Percentiles rank a stretch among this genome's conserved stretches.
Evolutionary conservation across 2,888 invertebrate genomes (phyloP).

Genomic region (Xylophagus ater): DNA sequence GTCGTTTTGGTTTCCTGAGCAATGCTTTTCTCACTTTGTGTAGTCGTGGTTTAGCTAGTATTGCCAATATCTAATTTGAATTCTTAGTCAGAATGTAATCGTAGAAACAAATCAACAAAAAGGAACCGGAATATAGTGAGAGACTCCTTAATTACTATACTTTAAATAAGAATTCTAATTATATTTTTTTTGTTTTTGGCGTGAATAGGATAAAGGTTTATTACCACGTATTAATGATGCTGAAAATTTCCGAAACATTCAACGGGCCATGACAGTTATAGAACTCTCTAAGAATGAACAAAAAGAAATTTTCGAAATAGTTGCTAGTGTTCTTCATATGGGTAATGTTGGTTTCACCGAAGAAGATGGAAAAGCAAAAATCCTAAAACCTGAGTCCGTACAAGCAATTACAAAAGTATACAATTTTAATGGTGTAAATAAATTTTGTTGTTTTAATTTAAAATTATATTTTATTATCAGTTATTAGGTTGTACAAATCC

Average conservation of each 20-base stretch:
- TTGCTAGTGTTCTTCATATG: constrained; percentile 75
- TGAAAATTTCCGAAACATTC: constrained; percentile 55
- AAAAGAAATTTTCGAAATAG: constrained; percentile 63
- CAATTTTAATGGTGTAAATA: background rate
- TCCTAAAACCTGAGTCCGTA: constrained; percentile 53
- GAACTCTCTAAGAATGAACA: constrained; percentile 64
- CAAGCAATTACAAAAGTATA: constrained; percentile 57
- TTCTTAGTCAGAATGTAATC: too few species aligned
- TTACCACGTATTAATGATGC: constrained; percentile 47
- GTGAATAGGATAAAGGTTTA: constrained; percentile 42
- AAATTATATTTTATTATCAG: too few species aligned
- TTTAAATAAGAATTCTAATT: too few species aligned
- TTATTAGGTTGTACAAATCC: constrained; percentile 58
- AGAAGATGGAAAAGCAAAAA: constrained; percentile 57
- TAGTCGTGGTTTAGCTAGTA: too few species aligned
- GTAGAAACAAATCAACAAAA: too few species aligned
- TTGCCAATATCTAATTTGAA: too few species aligned
- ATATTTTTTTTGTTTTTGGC: constrained; percentile 13
- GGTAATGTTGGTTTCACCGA: constrained; percentile 76
- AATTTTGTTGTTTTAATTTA: background rate
- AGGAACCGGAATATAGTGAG: too few species aligned
- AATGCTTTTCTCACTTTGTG: too few species aligned
- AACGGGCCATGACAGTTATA: constrained; percentile 64
- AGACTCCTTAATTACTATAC: too few species aligned
- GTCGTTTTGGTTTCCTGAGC: too few species aligned